Evolutionary conservation across 2,113 vertebrate species (phyloP), one percentile per base, ranked within the genome.

Genomic region (Callocephalon fimbriatum): DNA sequence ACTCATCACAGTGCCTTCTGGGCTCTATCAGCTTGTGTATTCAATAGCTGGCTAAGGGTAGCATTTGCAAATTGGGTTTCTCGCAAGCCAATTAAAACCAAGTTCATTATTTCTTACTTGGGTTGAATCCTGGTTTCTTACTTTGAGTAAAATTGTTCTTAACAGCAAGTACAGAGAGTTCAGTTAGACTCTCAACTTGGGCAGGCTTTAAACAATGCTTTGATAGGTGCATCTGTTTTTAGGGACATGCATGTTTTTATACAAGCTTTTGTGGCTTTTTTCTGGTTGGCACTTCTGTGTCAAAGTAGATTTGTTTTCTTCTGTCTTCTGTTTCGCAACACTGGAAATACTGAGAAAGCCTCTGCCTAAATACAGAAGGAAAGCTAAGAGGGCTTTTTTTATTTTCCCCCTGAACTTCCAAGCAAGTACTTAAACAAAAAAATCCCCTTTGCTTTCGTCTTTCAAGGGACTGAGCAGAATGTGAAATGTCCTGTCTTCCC

Each of bases 1-100:
- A 95, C 94, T 95, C 94, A 95, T 95, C 95, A 78, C 76, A 89
- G 86, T 85, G 95, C 92, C 92, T 97, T 97, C 95, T 97, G 96
- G 96, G 83, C 91, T 85, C 80, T 81, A 63, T 95, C 91, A 85
- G 4, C 65, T 94, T 54, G 48, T 73, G 3, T 59, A 93, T 87
- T 89, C 80, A 97, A 93, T 92, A 93, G 96, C 80, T 96, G 96
- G 95, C 95, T 92, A 90, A 67, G 88, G 68, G 76, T 26, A 75
- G 83, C 76, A 32, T 76, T 97, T 94, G 73, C 76, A 94, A 94
- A 88, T 88, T 59, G 45, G 5, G 51, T 88, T 96, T 95, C 94
- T 97, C 1, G 1, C 62, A 86, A 92, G 63, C 90, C 83, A 84
- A 17, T 93, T 94, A 95, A 95, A 92, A 15, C 21, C 38, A 31